Evolutionary conservation across 37 sponge, comb jelly and placozoan genomes (phyloP), one percentile per base, ranked within the genome.

Genomic region (Amphimedon queenslandica): DNA sequence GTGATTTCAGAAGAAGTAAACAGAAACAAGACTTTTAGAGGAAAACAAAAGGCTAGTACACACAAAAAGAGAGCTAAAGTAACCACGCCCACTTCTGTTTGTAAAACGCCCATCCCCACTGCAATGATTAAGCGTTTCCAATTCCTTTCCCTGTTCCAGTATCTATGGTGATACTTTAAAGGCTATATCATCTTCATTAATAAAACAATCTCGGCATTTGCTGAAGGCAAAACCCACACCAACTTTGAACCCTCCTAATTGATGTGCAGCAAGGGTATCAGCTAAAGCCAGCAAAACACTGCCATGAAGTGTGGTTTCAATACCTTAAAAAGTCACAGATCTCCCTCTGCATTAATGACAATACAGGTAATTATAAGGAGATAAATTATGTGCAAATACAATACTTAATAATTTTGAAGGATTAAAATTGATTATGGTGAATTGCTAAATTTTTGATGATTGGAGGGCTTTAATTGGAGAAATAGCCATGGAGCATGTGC

Each of bases 241-340:
- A 60, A 60, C 63, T 10, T 60, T 60, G 30, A 60, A 60, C 28
- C 63, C 63, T 32, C 63, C 63, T 60, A 60, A 32, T 60, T 60
- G 63, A 60, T 60, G 63, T 4, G 63, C 63, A 60, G 63, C 63
- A 29, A 60, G 4, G 30, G 63, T 60, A 10, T 60, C 63, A 60
- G 63, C 63, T 4, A 60, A 10, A 6, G 30, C 10, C 30, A 60
- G 4, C 30, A 60, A 10, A 60, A 60, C 10, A 60, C 32, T 60
- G 32, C 63, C 63, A 60, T 60, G 13, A 10, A 60, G 30, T 5
- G 8, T 29, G 4, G 11, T 60, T 5, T 10, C 13, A 13, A 6
- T 4, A 4, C 13, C 63, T 32, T 60, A 32, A 4, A 60, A 13
- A 13, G 4, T 4, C 30, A 60, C 11, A 13, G 13, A 4, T 6